Evolutionary conservation across 2,888 invertebrate species (phyloP).

Genomic region (Chloroclysta siterata): DNA sequence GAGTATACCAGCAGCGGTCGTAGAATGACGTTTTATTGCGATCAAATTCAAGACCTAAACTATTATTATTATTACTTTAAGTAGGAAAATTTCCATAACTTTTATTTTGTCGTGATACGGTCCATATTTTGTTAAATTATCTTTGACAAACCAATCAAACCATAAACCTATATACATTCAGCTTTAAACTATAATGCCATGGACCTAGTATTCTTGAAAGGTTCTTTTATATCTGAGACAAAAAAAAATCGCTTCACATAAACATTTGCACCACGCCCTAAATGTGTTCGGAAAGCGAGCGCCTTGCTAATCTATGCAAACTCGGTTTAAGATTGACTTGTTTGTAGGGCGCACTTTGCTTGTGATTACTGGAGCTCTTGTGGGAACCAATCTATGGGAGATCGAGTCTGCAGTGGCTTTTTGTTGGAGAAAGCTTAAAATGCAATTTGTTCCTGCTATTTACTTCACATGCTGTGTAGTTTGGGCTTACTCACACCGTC

Average conservation of each 20-base stretch:
- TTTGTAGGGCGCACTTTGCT: conserved; percentile 67
- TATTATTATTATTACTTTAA: too few relatives aligned
- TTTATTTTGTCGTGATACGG: too few relatives aligned
- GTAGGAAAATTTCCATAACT: too few relatives aligned
- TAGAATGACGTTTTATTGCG: too few relatives aligned
- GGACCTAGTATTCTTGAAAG: too few relatives aligned
- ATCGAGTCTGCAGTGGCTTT: conserved; percentile 41
- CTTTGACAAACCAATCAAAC: too few relatives aligned
- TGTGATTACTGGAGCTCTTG: conserved; percentile 59
- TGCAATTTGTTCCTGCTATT: conserved; percentile 23
- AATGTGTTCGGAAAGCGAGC: conserved; percentile 67
- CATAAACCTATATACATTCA: too few relatives aligned
- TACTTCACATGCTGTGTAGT: conserved; percentile 6
- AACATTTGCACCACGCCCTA: conserved; percentile 49
- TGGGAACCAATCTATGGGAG: conserved; percentile 55
- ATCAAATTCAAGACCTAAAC: too few relatives aligned
- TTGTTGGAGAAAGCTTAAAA: conserved; percentile 27
- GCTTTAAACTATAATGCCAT: too few relatives aligned
- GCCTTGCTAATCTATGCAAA: conserved; percentile 76
- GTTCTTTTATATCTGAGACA: not conserved
- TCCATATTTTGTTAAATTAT: too few relatives aligned
- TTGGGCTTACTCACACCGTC: not conserved
- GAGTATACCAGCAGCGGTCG: too few relatives aligned
- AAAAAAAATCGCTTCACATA: not conserved
- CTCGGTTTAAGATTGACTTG: conserved; percentile 76